Evolutionary conservation across 64 coral and sea anemone species (phyloP), one percentile per base, ranked within the genome.

Genomic region (Stylophora pistillata): DNA sequence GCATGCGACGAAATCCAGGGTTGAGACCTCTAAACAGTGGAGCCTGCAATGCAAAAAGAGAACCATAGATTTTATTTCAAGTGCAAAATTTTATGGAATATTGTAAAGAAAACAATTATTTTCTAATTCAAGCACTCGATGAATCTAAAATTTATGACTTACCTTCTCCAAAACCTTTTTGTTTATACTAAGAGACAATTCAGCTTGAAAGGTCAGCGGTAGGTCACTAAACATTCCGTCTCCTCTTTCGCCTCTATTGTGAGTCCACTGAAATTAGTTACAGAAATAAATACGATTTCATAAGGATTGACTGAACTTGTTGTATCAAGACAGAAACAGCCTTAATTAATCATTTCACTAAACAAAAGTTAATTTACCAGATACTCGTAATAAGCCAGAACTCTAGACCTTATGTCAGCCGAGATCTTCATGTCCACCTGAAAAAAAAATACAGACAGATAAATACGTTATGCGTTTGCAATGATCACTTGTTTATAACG

Each of bases 361-460:
- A 47, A 7, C 3, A 47, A 47, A 47, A 7, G 37, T 86, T 25
- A 65, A 80, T 88, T 96, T 53, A 93, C 91, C 91, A 96, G 56
- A 15, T 96, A 96, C 86, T 92, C 94, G 64, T 96, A 96, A 80
- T 96, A 96, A 10, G 87, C 87, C 34, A 93, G 17, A 16, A 96
- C 94, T 47, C 89, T 92, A 33, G 72, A 84, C 52, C 70, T 71
- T 76, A 96, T 66, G 10, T 70, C 58, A 53, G 88, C 74, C 18
- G 74, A 71, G 17, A 96, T 84, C 71, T 71, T 85, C 73, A 89
- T 71, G 78, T 96, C 90, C n/a, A 14, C 69, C 94, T 95, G 57
- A 18, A 65, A 1, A 33, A 60, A 58, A 64, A 37, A n/a, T 15
- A 29, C 18, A 61, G 30, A 78, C 26, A 25, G 12, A n/a, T 26